phyloP scores from a whole-genome alignment of 64 coral and sea anemone species.

The Exaiptasia diaphana region DNA sequence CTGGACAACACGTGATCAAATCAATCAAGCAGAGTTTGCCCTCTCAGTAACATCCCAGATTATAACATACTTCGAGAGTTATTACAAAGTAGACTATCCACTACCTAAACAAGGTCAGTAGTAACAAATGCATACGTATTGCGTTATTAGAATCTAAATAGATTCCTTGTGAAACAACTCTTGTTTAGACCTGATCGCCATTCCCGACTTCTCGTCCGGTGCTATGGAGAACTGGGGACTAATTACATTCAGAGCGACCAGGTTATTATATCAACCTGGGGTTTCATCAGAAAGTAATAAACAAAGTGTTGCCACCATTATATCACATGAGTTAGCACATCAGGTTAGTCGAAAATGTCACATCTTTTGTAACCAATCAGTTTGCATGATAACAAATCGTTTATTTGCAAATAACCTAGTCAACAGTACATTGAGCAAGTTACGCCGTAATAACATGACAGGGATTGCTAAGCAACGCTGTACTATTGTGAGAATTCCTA shows the following conservation, averaged over 20 bases:
- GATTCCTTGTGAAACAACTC: not conserved
- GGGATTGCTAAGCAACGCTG: too few species aligned
- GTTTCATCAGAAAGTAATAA: slow-evolving; percentile 80
- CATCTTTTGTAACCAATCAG: not conserved
- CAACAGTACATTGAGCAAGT: too few species aligned
- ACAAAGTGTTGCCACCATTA: slow-evolving; percentile 55
- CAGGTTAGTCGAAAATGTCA: slow-evolving; percentile 48
- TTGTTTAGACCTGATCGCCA: slow-evolving; percentile 80
- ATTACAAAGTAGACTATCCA: slow-evolving; percentile 70
- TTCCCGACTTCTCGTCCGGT: slow-evolving; percentile 94
- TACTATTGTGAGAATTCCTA: too few species aligned
- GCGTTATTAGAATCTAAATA: not conserved
- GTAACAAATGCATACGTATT: not conserved
- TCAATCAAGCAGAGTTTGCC: slow-evolving; percentile 68
- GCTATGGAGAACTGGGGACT: slow-evolving; percentile 99
- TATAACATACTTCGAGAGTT: slow-evolving; percentile 71
- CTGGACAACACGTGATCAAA: slow-evolving; percentile 66
- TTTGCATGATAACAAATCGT: too few species aligned
- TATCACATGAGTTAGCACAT: slow-evolving; percentile 89
- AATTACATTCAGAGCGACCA: slow-evolving; percentile 80
- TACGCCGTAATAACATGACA: too few species aligned
- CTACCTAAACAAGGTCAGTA: slow-evolving; percentile 86
- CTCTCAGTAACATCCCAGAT: slow-evolving; percentile 47
- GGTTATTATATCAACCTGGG: slow-evolving; percentile 56
- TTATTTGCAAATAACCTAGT: too few species aligned